These are phyloP conservation scores for Coenonympha arcania DNA, from an alignment of 2,888 invertebrate genomes.

Conservation along the genomic window DNA sequence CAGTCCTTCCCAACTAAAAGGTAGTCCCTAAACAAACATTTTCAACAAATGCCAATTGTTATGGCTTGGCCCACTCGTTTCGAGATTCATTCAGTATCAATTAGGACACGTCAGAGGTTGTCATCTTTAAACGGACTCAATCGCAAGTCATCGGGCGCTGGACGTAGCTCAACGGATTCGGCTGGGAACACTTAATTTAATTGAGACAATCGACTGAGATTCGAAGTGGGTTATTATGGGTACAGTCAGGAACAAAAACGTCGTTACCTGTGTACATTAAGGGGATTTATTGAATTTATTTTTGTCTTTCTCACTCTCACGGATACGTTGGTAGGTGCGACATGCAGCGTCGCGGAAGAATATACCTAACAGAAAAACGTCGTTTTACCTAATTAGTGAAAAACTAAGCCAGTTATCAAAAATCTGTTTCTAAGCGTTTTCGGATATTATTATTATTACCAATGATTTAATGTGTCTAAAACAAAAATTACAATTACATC, in stretches of 20 bases:
- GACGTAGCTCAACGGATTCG: constrained; percentile 14
- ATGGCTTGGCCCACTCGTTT: constrained; percentile 19
- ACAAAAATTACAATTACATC: too few relatives aligned
- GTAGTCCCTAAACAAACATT: constrained; percentile 17
- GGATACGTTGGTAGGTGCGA: too few relatives aligned
- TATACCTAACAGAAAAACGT: too few relatives aligned
- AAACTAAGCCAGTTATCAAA: too few relatives aligned
- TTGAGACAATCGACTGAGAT: constrained; percentile 48
- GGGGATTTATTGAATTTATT: background rate
- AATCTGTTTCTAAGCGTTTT: too few relatives aligned
- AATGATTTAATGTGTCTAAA: too few relatives aligned
- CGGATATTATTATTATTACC: too few relatives aligned
- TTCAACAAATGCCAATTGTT: constrained; percentile 15
- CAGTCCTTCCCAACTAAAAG: constrained; percentile 6
- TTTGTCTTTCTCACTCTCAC: too few relatives aligned
- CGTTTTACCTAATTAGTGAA: too few relatives aligned
- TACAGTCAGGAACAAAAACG: constrained; percentile 15
- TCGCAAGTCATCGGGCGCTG: constrained; percentile 39
- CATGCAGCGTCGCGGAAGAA: too few relatives aligned
- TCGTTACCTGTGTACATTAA: background rate
- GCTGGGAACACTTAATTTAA: constrained; percentile 58
- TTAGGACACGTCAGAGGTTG: constrained; percentile 40
- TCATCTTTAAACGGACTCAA: constrained; percentile 41
- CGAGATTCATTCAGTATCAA: constrained; percentile 49
- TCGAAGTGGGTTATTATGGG: constrained; percentile 10